Evolutionary conservation across 1,140 invertebrate species (phyloP).

Genomic region (Drosophila asahinai): DNA sequence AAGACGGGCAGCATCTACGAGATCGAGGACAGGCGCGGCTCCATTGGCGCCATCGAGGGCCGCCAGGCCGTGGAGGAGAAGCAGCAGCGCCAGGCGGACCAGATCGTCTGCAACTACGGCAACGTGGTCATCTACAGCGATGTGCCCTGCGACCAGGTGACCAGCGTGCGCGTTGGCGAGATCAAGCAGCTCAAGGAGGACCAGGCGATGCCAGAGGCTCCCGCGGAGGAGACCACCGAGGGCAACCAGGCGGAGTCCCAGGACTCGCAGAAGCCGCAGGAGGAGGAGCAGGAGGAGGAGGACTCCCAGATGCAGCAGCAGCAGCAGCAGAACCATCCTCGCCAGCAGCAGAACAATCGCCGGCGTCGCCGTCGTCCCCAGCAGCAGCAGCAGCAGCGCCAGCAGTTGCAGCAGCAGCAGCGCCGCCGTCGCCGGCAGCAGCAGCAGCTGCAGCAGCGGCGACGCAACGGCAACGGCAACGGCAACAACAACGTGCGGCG

Average conservation of each 20-base stretch:
- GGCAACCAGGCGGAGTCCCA: background rate
- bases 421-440: conserved; percentile 25
- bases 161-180: conserved; percentile 61
- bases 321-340: conserved; percentile 12
- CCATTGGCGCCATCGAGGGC: conserved; percentile 68
- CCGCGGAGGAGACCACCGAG: background rate
- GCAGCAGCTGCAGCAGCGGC: conserved; percentile 42
- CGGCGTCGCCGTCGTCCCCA: conserved; percentile 49
- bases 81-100: conserved; percentile 10
- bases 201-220: background rate
- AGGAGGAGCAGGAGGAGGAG: conserved; percentile 6
- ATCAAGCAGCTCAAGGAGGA: conserved; percentile 43
- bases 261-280: conserved; percentile 14
- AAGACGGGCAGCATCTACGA: conserved; percentile 77
- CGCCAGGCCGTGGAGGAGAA: conserved; percentile 52
- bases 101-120: conserved; percentile 78
- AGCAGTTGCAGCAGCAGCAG: conserved; percentile 8
- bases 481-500: conserved; percentile 27
- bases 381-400: conserved; percentile 34
- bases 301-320: background rate
- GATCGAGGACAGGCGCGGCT: conserved; percentile 67
- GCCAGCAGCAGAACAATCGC: conserved; percentile 30
- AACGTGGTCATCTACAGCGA: conserved; percentile 80
- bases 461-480: conserved; percentile 35
- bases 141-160: conserved; percentile 79